Percentiles rank a stretch among this genome's conserved stretches.
Conservation (phyloP, 2,113 vertebrate genomes). For the Microtus richardsoni region DNA sequence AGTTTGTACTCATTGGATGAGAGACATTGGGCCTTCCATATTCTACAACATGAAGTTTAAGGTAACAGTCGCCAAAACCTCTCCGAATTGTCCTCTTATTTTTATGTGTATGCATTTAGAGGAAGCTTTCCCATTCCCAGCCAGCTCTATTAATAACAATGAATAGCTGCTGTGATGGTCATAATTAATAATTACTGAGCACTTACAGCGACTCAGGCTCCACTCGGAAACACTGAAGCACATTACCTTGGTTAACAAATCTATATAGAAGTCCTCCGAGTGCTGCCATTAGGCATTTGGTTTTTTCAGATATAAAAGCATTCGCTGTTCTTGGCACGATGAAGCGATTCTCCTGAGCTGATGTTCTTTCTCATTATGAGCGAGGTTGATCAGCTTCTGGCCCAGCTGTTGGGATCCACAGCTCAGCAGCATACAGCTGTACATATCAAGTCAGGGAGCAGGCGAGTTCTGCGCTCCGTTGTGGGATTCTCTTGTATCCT, state of each 20-base stretch:
- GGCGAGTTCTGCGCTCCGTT: not conserved
- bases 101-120: not conserved
- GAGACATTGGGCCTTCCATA: not conserved
- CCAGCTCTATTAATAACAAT: constrained; percentile 30
- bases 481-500: not conserved
- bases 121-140: not conserved
- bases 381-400: not conserved
- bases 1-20: not conserved
- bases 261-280: not conserved
- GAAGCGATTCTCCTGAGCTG: not conserved
- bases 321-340: not conserved
- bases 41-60: not conserved
- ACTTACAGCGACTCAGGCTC: not conserved
- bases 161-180: not conserved
- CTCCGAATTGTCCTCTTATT: not conserved
- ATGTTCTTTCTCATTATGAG: not conserved
- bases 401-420: not conserved
- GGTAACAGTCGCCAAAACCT: not conserved
- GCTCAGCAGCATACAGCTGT: not conserved
- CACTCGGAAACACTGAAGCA: not conserved
- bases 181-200: constrained; percentile 37
- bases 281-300: not conserved
- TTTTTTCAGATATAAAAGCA: not conserved
- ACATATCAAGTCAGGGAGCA: not conserved
- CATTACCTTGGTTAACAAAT: not conserved